Conservation (phyloP, 2,797 vertebrate genomes). For the Serranus cabrilla region DNA sequence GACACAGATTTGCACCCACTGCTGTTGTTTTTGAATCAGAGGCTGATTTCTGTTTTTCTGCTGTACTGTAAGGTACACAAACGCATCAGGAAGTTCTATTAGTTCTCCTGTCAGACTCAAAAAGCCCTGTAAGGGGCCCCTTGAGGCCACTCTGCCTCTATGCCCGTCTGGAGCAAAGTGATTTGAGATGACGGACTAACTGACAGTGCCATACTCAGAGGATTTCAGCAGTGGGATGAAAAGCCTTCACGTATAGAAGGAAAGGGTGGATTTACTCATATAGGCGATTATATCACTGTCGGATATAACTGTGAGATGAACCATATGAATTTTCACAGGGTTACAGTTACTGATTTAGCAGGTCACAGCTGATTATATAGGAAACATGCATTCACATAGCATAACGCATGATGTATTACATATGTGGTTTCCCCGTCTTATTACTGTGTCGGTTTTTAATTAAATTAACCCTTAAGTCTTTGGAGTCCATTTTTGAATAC, state of each 20-base stretch:
- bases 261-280: conserved; percentile 21
- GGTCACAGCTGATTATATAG: conserved; percentile 31
- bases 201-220: conserved; percentile 8
- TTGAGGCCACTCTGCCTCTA: conserved; percentile 4
- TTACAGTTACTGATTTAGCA: conserved; percentile 26
- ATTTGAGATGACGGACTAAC: conserved; percentile 42
- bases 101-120: conserved; percentile 25
- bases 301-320: conserved; percentile 17
- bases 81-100: conserved; percentile 19
- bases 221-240: conserved; percentile 1
- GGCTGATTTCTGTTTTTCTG: background rate
- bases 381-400: background rate
- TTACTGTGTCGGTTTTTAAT: too few relatives aligned
- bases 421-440: background rate
- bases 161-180: conserved; percentile 8
- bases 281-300: conserved; percentile 6
- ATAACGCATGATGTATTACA: background rate
- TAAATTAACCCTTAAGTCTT: too few relatives aligned
- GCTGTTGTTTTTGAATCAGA: conserved; percentile 23
- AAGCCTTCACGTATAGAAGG: conserved; percentile 12
- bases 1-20: background rate
- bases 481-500: too few relatives aligned
- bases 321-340: background rate
- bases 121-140: conserved; percentile 17
- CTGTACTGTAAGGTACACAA: background rate